Evolutionary conservation across 2,888 invertebrate genomes (phyloP).

Genomic region (Trichogramma evanescens): DNA sequence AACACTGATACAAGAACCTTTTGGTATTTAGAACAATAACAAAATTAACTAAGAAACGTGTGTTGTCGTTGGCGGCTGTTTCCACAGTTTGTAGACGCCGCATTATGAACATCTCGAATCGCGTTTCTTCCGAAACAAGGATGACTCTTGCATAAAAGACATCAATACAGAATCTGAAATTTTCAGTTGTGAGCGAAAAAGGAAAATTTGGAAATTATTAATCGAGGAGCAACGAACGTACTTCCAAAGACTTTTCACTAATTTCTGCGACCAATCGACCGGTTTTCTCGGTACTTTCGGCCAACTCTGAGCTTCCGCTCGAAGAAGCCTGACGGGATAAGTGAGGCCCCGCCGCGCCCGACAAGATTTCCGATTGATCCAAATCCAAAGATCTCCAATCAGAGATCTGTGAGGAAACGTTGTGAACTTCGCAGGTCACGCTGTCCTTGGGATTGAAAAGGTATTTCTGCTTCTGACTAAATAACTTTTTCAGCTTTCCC

Average conservation of each 20-base stretch:
- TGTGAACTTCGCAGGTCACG: neutral
- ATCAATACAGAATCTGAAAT: too few relatives aligned
- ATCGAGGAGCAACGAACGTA: neutral
- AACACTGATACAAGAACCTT: neutral
- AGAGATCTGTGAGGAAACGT: neutral
- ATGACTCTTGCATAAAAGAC: too few relatives aligned
- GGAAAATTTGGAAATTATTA: too few relatives aligned
- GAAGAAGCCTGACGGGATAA: conserved; percentile 16
- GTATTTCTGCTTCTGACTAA: conserved; percentile 7
- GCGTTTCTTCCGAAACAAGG: too few relatives aligned
- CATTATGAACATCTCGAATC: too few relatives aligned
- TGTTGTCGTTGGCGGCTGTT: too few relatives aligned
- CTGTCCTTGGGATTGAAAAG: neutral
- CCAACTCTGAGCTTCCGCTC: conserved; percentile 16
- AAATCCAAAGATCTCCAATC: conserved; percentile 4
- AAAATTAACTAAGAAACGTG: neutral
- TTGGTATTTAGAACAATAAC: conserved; percentile 11
- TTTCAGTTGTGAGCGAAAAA: too few relatives aligned
- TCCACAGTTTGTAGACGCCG: too few relatives aligned
- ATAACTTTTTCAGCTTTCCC: conserved; percentile 8
- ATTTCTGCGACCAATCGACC: neutral
- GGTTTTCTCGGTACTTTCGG: conserved; percentile 12
- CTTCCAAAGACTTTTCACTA: conserved; percentile 8
- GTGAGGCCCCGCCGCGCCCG: conserved; percentile 18
- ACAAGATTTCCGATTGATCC: neutral